A percentile compares a stretch with the other conserved stretches of the same genome.
Conservation (phyloP, 2,113 vertebrate genomes). For the Nycticorax nycticorax region DNA sequence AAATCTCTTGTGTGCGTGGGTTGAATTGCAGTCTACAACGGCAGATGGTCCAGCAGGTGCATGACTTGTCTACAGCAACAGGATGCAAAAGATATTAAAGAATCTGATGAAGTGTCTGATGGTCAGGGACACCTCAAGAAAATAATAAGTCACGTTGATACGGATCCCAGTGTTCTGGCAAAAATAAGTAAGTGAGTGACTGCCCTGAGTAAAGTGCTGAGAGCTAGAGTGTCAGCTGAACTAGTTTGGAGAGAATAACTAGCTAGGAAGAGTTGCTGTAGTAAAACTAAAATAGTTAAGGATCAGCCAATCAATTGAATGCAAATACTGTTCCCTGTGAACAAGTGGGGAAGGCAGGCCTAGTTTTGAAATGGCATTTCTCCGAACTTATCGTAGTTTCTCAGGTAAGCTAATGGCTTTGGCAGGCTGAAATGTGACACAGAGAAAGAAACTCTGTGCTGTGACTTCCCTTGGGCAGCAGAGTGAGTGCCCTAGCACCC, state of each 20-base stretch:
- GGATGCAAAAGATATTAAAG: slow-evolving; percentile 65
- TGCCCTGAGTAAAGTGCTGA: not conserved
- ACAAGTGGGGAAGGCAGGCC: not conserved
- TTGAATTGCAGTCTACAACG: not conserved
- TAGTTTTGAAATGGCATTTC: not conserved
- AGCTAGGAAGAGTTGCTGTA: not conserved
- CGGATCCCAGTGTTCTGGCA: not conserved
- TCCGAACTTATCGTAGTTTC: not conserved
- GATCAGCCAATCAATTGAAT: not conserved
- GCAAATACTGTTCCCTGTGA: not conserved
- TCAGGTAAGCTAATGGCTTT: not conserved
- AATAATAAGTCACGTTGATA: not conserved
- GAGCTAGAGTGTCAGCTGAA: not conserved
- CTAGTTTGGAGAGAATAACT: not conserved
- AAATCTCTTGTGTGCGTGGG: not conserved
- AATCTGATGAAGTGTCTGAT: slow-evolving; percentile 60
- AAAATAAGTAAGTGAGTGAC: not conserved
- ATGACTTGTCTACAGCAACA: slow-evolving; percentile 52
- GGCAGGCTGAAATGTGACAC: not conserved
- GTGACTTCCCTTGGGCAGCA: not conserved
- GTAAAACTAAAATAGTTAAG: not conserved
- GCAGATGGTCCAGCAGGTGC: slow-evolving; percentile 58
- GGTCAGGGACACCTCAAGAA: slow-evolving; percentile 45
- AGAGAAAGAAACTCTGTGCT: not conserved
- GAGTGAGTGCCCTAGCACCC: not conserved